Conservation (phyloP, 2,888 invertebrate species). For the Anticlea derivata region DNA sequence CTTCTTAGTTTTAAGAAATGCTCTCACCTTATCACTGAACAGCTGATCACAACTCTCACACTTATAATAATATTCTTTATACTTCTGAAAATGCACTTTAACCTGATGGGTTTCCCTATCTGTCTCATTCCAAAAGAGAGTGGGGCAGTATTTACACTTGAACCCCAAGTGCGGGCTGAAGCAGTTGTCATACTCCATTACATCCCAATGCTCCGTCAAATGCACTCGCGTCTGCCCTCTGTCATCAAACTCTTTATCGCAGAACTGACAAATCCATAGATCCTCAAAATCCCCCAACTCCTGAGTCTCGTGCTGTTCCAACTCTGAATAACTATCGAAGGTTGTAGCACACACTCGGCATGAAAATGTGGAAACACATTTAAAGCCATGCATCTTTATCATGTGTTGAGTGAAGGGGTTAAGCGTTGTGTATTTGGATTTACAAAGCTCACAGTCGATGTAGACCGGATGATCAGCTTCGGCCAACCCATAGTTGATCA, state of each 20-base stretch:
- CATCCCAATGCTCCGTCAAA: conserved; percentile 64
- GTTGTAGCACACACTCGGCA: conserved; percentile 70
- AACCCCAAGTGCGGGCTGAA: conserved; percentile 78
- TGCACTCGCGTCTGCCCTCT: conserved; percentile 62
- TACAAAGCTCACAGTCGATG: conserved; percentile 63
- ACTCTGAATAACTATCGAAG: conserved; percentile 63
- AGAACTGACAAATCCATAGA: conserved; percentile 79
- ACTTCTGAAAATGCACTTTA: conserved; percentile 58
- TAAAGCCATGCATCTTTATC: conserved; percentile 67
- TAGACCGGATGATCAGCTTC: conserved; percentile 47
- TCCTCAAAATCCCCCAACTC: conserved; percentile 72
- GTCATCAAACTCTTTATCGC: conserved; percentile 74
- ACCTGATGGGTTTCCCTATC: conserved; percentile 75
- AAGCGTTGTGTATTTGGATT: conserved; percentile 49
- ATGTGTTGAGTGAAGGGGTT: conserved; percentile 58
- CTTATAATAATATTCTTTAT: conserved; percentile 68
- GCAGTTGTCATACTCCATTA: conserved; percentile 68
- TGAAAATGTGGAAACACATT: conserved; percentile 58
- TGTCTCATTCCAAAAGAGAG: conserved; percentile 77
- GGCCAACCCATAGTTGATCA: conserved; percentile 56
- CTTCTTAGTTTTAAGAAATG: too few species aligned
- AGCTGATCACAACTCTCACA: conserved; percentile 65
- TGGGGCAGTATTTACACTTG: conserved; percentile 76
- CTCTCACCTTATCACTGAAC: conserved; percentile 78
- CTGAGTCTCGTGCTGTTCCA: conserved; percentile 56